These are phyloP conservation scores for Dendrocincla fuliginosa DNA, from an alignment of 2,797 vertebrate genomes.

Conservation along the genomic window DNA sequence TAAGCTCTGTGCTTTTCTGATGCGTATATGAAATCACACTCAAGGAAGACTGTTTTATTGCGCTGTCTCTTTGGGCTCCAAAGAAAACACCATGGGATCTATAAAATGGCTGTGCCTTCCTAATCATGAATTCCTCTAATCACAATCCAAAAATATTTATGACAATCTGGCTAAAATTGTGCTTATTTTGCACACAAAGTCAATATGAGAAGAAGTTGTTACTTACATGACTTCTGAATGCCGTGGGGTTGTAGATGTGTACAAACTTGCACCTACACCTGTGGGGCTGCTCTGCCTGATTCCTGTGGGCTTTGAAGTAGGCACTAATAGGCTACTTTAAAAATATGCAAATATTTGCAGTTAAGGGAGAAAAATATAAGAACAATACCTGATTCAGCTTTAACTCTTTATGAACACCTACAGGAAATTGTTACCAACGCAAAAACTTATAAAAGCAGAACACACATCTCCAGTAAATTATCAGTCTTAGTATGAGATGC, in stretches of 20 bases:
- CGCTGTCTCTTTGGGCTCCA: not conserved
- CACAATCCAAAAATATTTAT: not conserved
- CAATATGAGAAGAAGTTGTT: not conserved
- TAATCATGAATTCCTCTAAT: not conserved
- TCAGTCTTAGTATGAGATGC: conserved; percentile 4
- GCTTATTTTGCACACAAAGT: not conserved
- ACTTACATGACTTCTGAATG: not conserved
- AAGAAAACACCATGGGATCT: not conserved
- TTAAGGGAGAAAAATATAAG: not conserved
- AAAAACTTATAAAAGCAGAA: not conserved
- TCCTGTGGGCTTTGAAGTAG: not conserved
- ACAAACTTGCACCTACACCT: not conserved
- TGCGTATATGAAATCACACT: not conserved
- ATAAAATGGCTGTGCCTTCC: not conserved
- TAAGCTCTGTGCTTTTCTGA: not conserved
- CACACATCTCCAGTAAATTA: not conserved
- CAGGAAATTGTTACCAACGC: not conserved
- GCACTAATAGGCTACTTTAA: not conserved
- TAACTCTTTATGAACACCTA: not conserved
- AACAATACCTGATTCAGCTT: not conserved
- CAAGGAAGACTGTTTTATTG: not conserved
- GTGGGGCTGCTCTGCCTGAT: not conserved
- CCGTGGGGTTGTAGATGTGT: not conserved
- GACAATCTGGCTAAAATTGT: not conserved
- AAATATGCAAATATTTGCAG: not conserved